Conservation (phyloP, 2,113 vertebrate species). For the Steatornis caripensis region DNA sequence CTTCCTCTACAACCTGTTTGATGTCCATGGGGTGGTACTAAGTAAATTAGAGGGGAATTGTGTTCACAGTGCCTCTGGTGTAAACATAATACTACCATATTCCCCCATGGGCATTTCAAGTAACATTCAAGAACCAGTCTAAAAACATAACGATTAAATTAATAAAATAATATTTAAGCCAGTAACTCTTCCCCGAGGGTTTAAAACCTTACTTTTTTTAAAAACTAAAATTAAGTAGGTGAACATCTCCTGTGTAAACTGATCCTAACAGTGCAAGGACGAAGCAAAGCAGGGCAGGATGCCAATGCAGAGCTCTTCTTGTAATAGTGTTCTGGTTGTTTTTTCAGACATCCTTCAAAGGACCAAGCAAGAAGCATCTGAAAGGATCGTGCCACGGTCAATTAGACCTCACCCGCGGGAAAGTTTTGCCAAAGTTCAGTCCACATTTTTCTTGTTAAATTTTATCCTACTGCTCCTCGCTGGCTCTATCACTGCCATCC, state of each 20-base stretch:
- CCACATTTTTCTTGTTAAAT: background rate
- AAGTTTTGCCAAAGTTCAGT: background rate
- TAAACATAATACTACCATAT: background rate
- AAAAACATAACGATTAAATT: background rate
- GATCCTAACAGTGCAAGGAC: background rate
- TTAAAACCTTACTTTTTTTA: background rate
- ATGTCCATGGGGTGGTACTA: fast-evolving
- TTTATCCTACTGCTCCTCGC: background rate
- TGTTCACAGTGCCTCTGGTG: background rate
- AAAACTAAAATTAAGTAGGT: background rate
- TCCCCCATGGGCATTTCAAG: background rate
- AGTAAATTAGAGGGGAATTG: background rate
- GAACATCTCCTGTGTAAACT: background rate
- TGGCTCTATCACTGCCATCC: background rate
- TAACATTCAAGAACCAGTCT: background rate
- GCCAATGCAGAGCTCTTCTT: background rate
- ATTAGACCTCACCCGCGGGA: background rate
- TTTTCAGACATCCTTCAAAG: background rate
- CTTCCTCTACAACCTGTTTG: background rate
- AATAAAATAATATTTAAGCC: background rate
- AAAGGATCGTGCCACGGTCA: background rate
- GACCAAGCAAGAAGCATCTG: background rate
- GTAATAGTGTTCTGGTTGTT: background rate
- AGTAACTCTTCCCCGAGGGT: background rate
- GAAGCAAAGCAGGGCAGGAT: background rate